A percentile compares a stretch with the other conserved stretches of the same genome.
Conservation (phyloP, 2,888 invertebrate species). For the Conistra vaccinii region DNA sequence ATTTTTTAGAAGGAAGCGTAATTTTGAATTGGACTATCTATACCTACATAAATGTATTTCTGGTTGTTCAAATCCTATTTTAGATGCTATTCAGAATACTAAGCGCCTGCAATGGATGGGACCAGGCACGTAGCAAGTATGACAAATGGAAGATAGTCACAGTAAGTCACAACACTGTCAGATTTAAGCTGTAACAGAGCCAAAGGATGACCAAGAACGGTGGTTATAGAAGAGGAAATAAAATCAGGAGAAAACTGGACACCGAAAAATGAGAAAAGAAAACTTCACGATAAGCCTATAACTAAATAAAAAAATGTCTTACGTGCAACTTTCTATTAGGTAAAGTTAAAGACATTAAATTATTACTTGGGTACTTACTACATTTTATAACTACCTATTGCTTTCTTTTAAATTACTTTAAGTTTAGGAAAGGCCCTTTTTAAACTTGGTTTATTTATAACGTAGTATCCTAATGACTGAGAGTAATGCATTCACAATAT, state of each 20-base stretch:
- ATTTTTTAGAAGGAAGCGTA: not conserved
- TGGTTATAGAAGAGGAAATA: not conserved
- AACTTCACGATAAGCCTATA: too few species aligned
- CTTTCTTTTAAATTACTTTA: too few species aligned
- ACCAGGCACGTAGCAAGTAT: not conserved
- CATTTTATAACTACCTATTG: too few species aligned
- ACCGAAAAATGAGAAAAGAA: not conserved
- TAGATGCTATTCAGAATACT: conserved; percentile 1
- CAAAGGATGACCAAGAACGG: not conserved
- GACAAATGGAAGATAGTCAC: conserved; percentile 13
- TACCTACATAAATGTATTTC: not conserved
- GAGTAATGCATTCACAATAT: not conserved
- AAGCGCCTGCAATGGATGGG: not conserved
- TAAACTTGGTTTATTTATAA: too few species aligned
- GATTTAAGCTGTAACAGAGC: not conserved
- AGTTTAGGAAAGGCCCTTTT: too few species aligned
- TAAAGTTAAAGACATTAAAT: too few species aligned
- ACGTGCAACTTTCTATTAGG: too few species aligned
- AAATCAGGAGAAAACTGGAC: not conserved
- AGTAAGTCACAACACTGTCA: not conserved
- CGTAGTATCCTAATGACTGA: too few species aligned
- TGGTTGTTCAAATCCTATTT: not conserved
- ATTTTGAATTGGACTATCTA: not conserved
- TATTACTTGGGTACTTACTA: too few species aligned
- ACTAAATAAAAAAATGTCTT: too few species aligned